Base-by-base conservation (phyloP, 2,113 vertebrate species). In the Zonotrichia leucophrys region DNA sequence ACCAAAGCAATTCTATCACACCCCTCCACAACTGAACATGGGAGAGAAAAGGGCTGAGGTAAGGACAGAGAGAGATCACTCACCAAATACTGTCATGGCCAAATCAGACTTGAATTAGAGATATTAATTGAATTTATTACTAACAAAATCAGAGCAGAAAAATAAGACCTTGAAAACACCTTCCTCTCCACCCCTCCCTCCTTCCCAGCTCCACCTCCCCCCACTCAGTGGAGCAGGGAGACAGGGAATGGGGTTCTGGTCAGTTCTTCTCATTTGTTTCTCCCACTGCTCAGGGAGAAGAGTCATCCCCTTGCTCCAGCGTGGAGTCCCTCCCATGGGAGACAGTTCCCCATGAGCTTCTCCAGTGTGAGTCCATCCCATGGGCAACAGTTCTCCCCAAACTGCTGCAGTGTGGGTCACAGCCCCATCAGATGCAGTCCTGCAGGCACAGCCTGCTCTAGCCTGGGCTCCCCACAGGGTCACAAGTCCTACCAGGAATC, bases 301-400 rank as follows among this genome's bases (percentile, higher is more conserved):
- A 58, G 20, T 42, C 35, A 16, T 67, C 13, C 21, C 25, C 11
- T 21, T 35, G 35, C 15, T 75, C 20, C 52, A 58, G 12, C 1
- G 0, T 42, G 44, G 21, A 13, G 13, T 67, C 13, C 35, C 52
- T 85, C 25, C 42, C 35, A 67, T 0, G 0, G 17, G 44, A 49
- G 62, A 67, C 4, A 5, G 25, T 9, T 58, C 52, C 58, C 50
- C 35, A 49, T 35, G 7, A 75, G 75, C 15, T 66, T 75, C 59
- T 67, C 42, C 72, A 22, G 10, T 2, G 1, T 44, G 15, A 59
- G 17, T 37, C 62, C 53, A 37, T 68, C 44, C 63, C 27, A 37
- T 0, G 0, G 31, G 44, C 20, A 67, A 42, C 30, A 49, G 31
- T 59, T 17, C 44, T 86, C 25, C 31, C 37, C 14, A 68, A 1